These are phyloP conservation scores for Eonycteris spelaea DNA, from an alignment of 2,113 vertebrate genomes.

Conservation along the genomic window DNA sequence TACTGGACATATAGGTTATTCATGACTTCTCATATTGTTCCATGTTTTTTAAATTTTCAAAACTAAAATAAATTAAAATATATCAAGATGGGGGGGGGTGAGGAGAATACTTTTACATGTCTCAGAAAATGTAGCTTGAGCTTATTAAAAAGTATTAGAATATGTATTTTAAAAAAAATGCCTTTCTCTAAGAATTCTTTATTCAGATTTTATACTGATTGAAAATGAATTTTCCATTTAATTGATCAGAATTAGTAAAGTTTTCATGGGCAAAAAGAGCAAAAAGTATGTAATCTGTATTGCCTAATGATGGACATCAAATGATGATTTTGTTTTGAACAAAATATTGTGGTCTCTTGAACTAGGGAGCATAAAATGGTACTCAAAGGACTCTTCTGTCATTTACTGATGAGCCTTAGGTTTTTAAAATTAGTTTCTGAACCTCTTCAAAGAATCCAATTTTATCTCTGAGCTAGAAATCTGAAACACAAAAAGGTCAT, in stretches of 20 bases:
- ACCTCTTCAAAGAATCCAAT: conserved; percentile 50
- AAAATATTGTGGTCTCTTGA: background rate
- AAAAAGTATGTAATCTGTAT: background rate
- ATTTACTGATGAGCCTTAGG: conserved; percentile 18
- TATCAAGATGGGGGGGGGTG: background rate
- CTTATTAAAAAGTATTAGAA: background rate
- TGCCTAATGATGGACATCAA: background rate
- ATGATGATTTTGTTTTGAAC: background rate
- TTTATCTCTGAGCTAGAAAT: conserved; percentile 54
- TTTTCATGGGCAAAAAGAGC: background rate
- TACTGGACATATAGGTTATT: background rate
- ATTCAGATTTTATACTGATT: background rate
- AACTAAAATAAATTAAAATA: background rate
- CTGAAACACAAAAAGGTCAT: conserved; percentile 36
- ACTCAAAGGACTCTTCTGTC: background rate
- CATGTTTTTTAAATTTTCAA: background rate
- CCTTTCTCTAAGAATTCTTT: background rate
- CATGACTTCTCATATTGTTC: background rate
- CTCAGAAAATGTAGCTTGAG: background rate
- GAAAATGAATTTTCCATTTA: background rate
- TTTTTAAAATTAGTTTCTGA: conserved; percentile 56
- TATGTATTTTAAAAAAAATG: conserved; percentile 23
- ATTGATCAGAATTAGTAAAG: background rate
- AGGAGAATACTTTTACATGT: background rate
- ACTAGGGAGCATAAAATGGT: background rate